Evolutionary conservation across 2,797 vertebrate genomes (phyloP).

Genomic region (Muscicapa comitata): DNA sequence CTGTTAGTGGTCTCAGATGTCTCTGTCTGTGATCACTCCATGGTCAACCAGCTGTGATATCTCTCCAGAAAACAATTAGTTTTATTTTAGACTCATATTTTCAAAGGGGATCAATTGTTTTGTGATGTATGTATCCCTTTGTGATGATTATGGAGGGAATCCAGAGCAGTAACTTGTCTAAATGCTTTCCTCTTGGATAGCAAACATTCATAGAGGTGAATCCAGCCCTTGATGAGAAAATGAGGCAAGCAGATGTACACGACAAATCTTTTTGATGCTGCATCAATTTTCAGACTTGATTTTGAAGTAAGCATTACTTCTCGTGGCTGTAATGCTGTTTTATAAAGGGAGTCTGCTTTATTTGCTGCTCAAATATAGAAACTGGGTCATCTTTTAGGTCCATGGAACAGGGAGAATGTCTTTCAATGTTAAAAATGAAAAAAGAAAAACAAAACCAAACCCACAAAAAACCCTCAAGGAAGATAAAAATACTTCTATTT

Average conservation of each 20-base stretch:
- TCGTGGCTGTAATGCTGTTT: not conserved
- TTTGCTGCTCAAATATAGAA: not conserved
- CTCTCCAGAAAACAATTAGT: not conserved
- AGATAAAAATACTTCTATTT: not conserved
- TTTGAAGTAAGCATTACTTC: not conserved
- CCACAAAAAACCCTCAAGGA: not conserved
- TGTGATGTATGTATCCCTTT: not conserved
- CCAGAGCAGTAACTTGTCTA: not conserved
- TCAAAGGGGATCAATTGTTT: not conserved
- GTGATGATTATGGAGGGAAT: not conserved
- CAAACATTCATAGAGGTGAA: not conserved
- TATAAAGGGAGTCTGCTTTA: not conserved
- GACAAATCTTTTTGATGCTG: not conserved
- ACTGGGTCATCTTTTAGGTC: not conserved
- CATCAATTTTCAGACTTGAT: not conserved
- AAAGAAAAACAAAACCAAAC: not conserved
- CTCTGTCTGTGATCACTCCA: not conserved
- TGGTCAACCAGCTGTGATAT: fast-evolving
- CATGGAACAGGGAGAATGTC: not conserved
- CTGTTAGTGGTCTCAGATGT: not conserved
- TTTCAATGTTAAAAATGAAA: not conserved
- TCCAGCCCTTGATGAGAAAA: not conserved
- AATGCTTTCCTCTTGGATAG: not conserved
- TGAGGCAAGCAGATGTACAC: not conserved
- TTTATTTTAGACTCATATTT: not conserved